Evolutionary conservation across 2,888 invertebrate species (phyloP), one percentile per base, ranked within the genome.

Genomic region (Caenorhabditis sp.): DNA sequence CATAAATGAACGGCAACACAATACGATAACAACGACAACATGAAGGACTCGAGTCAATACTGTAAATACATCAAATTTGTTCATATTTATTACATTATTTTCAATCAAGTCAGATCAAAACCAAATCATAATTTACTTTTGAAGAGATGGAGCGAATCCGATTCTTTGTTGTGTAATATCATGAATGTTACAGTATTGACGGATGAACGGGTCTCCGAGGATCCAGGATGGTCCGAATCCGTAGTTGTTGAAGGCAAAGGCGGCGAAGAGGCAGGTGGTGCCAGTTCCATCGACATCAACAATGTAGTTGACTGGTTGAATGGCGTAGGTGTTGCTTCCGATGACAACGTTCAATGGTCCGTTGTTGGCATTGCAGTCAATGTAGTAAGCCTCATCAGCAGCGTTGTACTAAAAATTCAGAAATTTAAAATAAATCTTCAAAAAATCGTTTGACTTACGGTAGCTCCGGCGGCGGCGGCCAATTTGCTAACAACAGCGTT

Each of bases 151-250:
- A 10, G 76, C 71, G 57, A 76, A 76, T 51, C 76, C 76, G 31
- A 76, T 68, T 5, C 71, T 49, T 54, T 72, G 66, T 24, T 67
- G 53, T 31, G 69, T 69, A 49, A 70, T 62, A 58, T 76, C 76
- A 58, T 70, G 65, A 43, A 72, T 66, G 67, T 75, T 60, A 50
- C 64, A 62, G 14, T 54, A 50, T 66, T 78, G 78, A 49, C 80
- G 68, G 55, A 81, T 78, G 73, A 77, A 81, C 62, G 80, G 80
- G 69, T 81, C 80, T 65, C 80, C 80, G 24, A 81, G 76, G 57
- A 78, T 78, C 81, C 81, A 81, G 26, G 65, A 55, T 31, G 71
- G 71, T 12, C 71, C 71, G 24, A 66, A 62, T 12, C 71, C 71
- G 19, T 55, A 66, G 31, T 54, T 59, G 58, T 73, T 62, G 59